Percentiles rank a stretch among this genome's conserved stretches.
These are phyloP conservation scores for Lissonota sp. DNA, from an alignment of 2,888 invertebrate genomes.

Conservation along the genomic window DNA sequence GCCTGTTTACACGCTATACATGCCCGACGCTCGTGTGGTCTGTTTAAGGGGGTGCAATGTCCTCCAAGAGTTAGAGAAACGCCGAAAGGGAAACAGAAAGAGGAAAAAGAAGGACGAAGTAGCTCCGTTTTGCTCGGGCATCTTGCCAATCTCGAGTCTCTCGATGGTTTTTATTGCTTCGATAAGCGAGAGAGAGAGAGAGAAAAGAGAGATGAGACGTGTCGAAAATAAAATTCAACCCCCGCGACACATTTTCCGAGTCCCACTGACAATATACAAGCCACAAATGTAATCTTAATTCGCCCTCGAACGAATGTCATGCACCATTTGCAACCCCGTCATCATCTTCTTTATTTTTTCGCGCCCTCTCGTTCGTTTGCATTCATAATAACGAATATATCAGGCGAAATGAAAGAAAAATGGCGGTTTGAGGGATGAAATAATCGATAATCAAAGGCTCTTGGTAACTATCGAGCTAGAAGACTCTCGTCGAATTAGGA, in stretches of 20 bases:
- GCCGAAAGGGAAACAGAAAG: constrained; percentile 53
- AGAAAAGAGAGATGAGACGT: constrained; percentile 10
- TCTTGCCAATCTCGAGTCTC: constrained; percentile 78
- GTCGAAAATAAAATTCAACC: constrained; percentile 63
- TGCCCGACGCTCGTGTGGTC: constrained; percentile 41
- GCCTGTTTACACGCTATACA: constrained; percentile 36
- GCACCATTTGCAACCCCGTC: background rate
- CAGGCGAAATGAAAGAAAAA: background rate
- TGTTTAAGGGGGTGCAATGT: background rate
- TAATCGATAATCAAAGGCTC: constrained; percentile 52
- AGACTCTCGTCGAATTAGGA: constrained; percentile 61
- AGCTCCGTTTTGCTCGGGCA: constrained; percentile 72
- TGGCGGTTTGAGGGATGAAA: constrained; percentile 6
- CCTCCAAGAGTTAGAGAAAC: constrained; percentile 35
- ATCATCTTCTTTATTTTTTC: background rate
- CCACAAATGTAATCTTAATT: constrained; percentile 78
- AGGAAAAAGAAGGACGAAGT: constrained; percentile 70
- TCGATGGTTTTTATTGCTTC: constrained; percentile 80
- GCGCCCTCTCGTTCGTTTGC: background rate
- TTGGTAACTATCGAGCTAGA: constrained; percentile 50
- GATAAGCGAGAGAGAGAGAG: constrained; percentile 73
- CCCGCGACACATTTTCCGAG: constrained; percentile 47
- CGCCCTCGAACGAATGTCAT: constrained; percentile 55
- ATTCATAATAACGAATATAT: background rate
- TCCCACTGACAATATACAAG: constrained; percentile 62